Percentiles rank a stretch among this genome's conserved stretches.
Evolutionary conservation across 2,113 vertebrate genomes (phyloP).

Genomic region (Pollachius pollachius): DNA sequence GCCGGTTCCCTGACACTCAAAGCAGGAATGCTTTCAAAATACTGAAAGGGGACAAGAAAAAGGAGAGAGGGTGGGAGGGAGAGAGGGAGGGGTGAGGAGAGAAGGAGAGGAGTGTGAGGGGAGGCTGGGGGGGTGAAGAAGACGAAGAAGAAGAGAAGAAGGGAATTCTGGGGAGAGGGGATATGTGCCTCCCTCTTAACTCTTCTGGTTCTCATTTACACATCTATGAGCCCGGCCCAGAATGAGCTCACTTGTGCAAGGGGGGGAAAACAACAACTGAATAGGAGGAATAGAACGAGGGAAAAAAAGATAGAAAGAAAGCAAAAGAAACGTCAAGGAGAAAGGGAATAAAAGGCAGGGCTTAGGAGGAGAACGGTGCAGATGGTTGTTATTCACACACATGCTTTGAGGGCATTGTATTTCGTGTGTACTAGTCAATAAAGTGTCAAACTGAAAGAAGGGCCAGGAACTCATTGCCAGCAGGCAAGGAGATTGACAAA

Average conservation of each 20-base stretch:
- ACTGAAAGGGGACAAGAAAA: slow-evolving; percentile 54
- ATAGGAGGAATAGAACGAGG: slow-evolving; percentile 27
- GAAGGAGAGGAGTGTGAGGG: slow-evolving; percentile 27
- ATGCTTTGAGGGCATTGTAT: slow-evolving; percentile 27
- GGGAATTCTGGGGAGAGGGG: slow-evolving; percentile 27
- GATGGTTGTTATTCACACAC: slow-evolving; percentile 25
- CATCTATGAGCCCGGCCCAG: slow-evolving; percentile 69
- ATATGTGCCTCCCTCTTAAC: slow-evolving; percentile 60
- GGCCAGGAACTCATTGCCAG: slow-evolving; percentile 25
- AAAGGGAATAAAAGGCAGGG: slow-evolving; percentile 27
- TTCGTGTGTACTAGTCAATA: slow-evolving; percentile 32
- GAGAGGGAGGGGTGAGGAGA: slow-evolving; percentile 24
- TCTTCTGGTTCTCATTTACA: slow-evolving; percentile 76
- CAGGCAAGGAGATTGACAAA: slow-evolving; percentile 32
- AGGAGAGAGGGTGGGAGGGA: not conserved
- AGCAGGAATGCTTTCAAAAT: slow-evolving; percentile 69
- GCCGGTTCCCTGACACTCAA: slow-evolving; percentile 55
- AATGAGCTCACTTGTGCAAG: slow-evolving; percentile 69
- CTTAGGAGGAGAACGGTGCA: slow-evolving; percentile 18
- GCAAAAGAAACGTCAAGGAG: slow-evolving; percentile 2
- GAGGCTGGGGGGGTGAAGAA: slow-evolving; percentile 13
- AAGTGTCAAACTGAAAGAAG: slow-evolving; percentile 26
- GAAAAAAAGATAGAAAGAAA: slow-evolving; percentile 30
- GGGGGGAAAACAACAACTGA: slow-evolving; percentile 59
- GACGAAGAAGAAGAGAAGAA: slow-evolving; percentile 16